Conservation (phyloP, 1,140 invertebrate genomes). For the Meloidogyne floridensis region DNA sequence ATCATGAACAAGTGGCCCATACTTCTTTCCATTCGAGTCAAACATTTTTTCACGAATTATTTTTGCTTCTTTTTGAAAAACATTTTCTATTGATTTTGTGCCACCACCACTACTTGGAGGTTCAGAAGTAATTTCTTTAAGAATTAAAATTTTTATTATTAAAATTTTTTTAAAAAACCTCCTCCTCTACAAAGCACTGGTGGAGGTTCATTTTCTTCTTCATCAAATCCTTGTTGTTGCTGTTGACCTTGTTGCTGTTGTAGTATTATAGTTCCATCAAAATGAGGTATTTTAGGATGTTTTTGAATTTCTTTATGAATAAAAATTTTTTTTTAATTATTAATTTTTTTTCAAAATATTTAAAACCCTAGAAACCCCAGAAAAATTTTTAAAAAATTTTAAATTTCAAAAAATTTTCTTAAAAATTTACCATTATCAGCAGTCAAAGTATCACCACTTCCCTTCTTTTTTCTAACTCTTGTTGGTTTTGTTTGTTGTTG, state of each 20-base stretch:
- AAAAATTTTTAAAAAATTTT: too few species aligned
- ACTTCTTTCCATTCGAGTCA: conserved; percentile 24
- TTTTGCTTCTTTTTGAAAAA: conserved; percentile 31
- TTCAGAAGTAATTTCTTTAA: conserved; percentile 22
- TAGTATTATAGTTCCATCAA: not conserved
- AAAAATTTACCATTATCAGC: not conserved
- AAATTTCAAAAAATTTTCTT: too few species aligned
- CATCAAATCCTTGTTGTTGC: conserved; percentile 10
- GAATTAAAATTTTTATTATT: not conserved
- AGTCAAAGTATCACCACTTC: not conserved
- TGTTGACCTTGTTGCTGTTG: not conserved
- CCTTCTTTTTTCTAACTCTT: conserved; percentile 2
- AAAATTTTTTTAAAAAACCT: not conserved
- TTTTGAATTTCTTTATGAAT: not conserved
- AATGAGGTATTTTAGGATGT: not conserved
- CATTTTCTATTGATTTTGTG: conserved; percentile 23
- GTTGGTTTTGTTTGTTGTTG: not conserved
- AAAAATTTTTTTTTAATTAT: too few species aligned
- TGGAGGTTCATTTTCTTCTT: conserved; percentile 36
- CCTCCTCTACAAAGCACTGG: conserved; percentile 34
- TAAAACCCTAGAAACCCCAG: too few species aligned
- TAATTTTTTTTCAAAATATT: too few species aligned
- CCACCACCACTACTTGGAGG: not conserved
- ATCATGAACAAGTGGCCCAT: conserved; percentile 22
- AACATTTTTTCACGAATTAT: conserved; percentile 29